Conservation (phyloP, 2,797 vertebrate genomes). For the Monodelphis domestica region DNA sequence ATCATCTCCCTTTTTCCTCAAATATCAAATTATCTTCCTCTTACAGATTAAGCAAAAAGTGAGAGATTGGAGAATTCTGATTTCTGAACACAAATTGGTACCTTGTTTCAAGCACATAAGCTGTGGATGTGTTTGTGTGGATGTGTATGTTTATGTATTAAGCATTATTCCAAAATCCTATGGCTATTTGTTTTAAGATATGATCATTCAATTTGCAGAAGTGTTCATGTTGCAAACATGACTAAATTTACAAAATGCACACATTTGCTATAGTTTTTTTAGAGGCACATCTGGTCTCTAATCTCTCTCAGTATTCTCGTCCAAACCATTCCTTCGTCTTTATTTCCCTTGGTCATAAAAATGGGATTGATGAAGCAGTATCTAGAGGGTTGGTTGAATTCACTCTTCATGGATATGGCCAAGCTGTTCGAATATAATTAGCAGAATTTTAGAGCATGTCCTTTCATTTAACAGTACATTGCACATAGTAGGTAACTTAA, state of each 20-base stretch:
- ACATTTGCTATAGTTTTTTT: background rate
- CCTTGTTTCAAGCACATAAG: background rate
- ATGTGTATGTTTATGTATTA: too few relatives aligned
- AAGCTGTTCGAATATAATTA: conserved; percentile 4
- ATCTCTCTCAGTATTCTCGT: background rate
- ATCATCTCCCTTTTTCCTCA: background rate
- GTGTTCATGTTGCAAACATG: background rate
- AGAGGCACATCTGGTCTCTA: background rate
- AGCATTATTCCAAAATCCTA: too few relatives aligned
- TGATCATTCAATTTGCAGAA: background rate
- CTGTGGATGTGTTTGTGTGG: too few relatives aligned
- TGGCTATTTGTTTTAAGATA: background rate
- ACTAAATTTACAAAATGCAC: background rate
- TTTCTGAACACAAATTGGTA: background rate
- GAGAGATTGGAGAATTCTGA: background rate
- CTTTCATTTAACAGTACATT: background rate
- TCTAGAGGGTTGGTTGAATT: background rate
- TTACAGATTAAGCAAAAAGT: background rate
- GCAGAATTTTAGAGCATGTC: background rate
- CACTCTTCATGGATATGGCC: background rate
- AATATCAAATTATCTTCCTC: background rate
- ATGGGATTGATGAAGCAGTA: background rate
- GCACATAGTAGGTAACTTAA: background rate
- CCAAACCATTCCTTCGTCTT: background rate
- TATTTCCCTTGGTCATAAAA: background rate